Conservation (phyloP, 1,140 invertebrate species). For the Pachyrhynchus sulphureomaculatus region DNA sequence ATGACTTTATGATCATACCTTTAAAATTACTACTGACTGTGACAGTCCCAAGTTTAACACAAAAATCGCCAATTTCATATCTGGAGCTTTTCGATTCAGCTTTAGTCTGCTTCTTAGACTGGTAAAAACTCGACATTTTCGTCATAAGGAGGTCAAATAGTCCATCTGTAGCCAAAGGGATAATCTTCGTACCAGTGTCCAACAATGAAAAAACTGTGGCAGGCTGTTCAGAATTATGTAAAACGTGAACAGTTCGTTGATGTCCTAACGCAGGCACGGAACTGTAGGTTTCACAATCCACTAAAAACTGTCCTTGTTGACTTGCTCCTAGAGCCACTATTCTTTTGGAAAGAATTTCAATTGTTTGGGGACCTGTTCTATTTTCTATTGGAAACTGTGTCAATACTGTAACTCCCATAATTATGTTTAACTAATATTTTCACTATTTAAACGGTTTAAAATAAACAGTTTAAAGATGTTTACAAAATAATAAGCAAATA, state of each 20-base stretch:
- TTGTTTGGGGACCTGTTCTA: slow-evolving; percentile 79
- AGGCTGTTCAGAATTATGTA: slow-evolving; percentile 94
- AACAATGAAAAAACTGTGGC: slow-evolving; percentile 90
- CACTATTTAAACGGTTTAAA: too few relatives aligned
- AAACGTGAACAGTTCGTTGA: slow-evolving; percentile 81
- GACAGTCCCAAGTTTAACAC: slow-evolving; percentile 90
- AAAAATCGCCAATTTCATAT: slow-evolving; percentile 92
- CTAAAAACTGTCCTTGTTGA: slow-evolving; percentile 85
- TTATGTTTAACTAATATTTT: not conserved
- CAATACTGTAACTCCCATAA: slow-evolving; percentile 55
- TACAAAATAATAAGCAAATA: too few relatives aligned
- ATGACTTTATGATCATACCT: too few relatives aligned
- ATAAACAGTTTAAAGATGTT: too few relatives aligned
- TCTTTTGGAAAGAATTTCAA: slow-evolving; percentile 83
- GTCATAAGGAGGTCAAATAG: slow-evolving; percentile 89
- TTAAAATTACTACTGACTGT: slow-evolving; percentile 92
- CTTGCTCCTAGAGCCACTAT: slow-evolving; percentile 81
- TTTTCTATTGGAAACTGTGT: slow-evolving; percentile 86
- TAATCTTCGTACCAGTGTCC: slow-evolving; percentile 81
- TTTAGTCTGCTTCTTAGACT: slow-evolving; percentile 83
- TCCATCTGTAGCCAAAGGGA: slow-evolving; percentile 85
- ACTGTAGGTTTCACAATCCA: slow-evolving; percentile 93
- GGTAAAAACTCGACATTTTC: slow-evolving; percentile 84
- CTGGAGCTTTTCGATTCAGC: slow-evolving; percentile 87
- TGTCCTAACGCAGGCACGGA: slow-evolving; percentile 72